Percentiles rank a stretch among this genome's conserved stretches.
These are phyloP conservation scores for Bathynomus jamesi DNA, from an alignment of 1,140 invertebrate species.

Conservation along the genomic window DNA sequence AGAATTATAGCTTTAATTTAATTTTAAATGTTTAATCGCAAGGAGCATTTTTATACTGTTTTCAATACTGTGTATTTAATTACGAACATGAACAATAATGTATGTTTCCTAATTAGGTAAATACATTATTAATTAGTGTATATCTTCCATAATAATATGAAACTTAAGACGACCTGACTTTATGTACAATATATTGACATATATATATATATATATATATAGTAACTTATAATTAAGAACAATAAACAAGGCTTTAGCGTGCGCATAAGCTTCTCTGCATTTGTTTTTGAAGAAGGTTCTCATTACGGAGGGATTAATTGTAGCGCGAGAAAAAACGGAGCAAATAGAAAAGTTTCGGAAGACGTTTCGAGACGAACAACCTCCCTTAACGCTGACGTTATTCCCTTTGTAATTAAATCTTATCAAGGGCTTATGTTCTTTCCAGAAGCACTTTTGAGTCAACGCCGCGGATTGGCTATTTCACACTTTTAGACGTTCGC, in stretches of 20 bases:
- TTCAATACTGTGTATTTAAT: too few relatives aligned
- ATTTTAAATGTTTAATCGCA: too few relatives aligned
- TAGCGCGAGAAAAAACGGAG: neutral
- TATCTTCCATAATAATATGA: too few relatives aligned
- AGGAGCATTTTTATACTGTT: too few relatives aligned
- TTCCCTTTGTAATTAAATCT: conserved; percentile 34
- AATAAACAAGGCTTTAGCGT: neutral
- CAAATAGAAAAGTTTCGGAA: neutral
- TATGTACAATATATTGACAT: neutral
- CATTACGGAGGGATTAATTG: conserved; percentile 11
- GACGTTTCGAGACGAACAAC: neutral
- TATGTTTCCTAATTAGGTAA: too few relatives aligned
- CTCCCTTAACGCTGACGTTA: conserved; percentile 12
- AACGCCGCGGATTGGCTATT: conserved; percentile 31
- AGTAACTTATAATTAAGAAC: neutral
- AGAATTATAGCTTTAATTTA: too few relatives aligned
- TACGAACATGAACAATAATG: too few relatives aligned
- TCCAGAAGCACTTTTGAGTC: conserved; percentile 23
- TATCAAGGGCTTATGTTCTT: conserved; percentile 36
- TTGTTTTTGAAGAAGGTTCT: conserved; percentile 30
- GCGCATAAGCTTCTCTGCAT: conserved; percentile 23
- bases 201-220: conserved; percentile 14
- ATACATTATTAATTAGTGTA: too few relatives aligned
- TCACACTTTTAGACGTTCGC: conserved; percentile 32
- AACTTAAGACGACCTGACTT: too few relatives aligned